These are phyloP conservation scores for Diuraphis noxia DNA, from an alignment of 1,140 invertebrate genomes.

Conservation along the genomic window DNA sequence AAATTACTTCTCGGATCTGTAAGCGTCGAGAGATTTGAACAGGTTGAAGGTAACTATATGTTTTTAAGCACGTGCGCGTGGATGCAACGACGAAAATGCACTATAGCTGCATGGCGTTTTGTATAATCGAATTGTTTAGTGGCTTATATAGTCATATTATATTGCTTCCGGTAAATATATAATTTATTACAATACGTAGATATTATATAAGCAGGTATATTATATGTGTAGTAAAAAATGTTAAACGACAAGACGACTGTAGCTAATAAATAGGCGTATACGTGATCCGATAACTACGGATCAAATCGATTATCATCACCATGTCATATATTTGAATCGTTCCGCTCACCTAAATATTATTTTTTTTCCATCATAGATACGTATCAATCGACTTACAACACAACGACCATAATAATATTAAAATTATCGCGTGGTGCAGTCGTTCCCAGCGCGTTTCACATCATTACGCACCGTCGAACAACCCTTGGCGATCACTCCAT, in stretches of 20 bases:
- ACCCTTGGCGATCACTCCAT: background rate
- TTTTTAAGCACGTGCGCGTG: too few species aligned
- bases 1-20: too few species aligned
- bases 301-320: background rate
- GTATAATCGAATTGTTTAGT: background rate
- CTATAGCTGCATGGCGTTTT: too few species aligned
- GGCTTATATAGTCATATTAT: background rate
- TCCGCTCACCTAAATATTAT: background rate
- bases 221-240: background rate
- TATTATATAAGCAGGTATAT: too few species aligned
- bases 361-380: background rate
- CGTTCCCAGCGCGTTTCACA: background rate
- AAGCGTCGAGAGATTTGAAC: too few species aligned
- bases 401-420: background rate
- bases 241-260: background rate
- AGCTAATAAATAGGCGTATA: background rate
- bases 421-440: background rate
- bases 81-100: too few species aligned
- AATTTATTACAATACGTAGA: too few species aligned
- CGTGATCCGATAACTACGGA: background rate
- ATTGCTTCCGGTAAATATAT: too few species aligned
- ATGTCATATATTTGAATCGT: background rate
- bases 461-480: constrained; percentile 6
- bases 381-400: background rate
- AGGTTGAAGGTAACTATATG: too few species aligned